Evolutionary conservation across 2,888 invertebrate species (phyloP).

Genomic region (Luffia ferchaultella): DNA sequence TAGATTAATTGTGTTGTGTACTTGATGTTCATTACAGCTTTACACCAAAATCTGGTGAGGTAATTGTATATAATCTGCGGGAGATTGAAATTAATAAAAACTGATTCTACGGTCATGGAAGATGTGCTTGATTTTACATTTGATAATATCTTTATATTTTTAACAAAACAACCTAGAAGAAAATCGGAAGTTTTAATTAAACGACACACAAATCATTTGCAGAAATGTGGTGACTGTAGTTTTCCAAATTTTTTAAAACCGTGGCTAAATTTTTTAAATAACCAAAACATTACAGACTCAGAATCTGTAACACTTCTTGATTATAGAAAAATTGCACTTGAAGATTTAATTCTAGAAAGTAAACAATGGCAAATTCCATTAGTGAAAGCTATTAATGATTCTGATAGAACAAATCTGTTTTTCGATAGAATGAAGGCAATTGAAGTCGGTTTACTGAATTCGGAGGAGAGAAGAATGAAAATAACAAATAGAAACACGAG

Average conservation of each 20-base stretch:
- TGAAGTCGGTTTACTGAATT: background rate
- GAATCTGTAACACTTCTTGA: conserved; percentile 24
- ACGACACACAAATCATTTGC: conserved; percentile 65
- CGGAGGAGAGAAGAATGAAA: background rate
- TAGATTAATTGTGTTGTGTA: no score
- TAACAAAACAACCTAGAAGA: background rate
- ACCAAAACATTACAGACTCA: conserved; percentile 11
- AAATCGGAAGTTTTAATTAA: conserved; percentile 40
- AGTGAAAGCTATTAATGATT: conserved; percentile 34
- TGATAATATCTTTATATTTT: conserved; percentile 1
- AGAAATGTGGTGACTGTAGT: conserved; percentile 69
- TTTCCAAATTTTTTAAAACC: conserved; percentile 64
- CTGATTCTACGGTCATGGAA: no score
- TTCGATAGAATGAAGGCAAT: conserved; percentile 47
- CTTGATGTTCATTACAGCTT: no score
- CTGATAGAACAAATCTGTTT: conserved; percentile 57
- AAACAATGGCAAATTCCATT: conserved; percentile 53
- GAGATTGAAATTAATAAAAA: no score
- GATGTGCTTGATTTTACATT: background rate
- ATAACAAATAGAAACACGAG: background rate
- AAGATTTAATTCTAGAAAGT: conserved; percentile 43
- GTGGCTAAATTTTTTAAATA: conserved; percentile 54
- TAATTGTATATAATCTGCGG: no score
- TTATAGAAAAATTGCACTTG: conserved; percentile 29
- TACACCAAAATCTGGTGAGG: no score